Evolutionary conservation across 2,113 vertebrate species (phyloP).

Genomic region (Acanthisitta chloris): DNA sequence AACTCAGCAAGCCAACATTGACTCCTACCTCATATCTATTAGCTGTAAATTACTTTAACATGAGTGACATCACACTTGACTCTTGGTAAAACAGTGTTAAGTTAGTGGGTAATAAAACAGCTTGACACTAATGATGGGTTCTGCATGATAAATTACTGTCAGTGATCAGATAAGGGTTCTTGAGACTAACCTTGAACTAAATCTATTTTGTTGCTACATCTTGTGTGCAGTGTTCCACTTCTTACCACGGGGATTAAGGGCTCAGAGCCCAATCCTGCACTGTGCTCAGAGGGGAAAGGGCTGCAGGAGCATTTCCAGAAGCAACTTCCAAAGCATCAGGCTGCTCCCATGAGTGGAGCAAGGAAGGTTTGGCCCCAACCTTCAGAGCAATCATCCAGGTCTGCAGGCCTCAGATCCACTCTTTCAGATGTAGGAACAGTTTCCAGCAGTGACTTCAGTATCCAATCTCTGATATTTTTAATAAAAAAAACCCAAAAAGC

Average conservation of each 20-base stretch:
- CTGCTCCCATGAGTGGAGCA: background rate
- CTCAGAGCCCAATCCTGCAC: constrained; percentile 12
- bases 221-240: constrained; percentile 9
- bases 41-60: constrained; percentile 68
- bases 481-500: background rate
- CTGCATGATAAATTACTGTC: constrained; percentile 68
- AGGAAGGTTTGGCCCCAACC: background rate
- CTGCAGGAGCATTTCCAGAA: constrained; percentile 42
- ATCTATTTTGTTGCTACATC: constrained; percentile 51
- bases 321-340: constrained; percentile 13
- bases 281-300: background rate
- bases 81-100: constrained; percentile 71
- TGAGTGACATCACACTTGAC: constrained; percentile 70
- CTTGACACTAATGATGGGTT: constrained; percentile 71
- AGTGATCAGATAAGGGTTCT: constrained; percentile 68
- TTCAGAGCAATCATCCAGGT: background rate
- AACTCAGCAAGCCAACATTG: constrained; percentile 12
- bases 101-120: constrained; percentile 70
- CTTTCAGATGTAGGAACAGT: background rate
- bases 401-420: background rate
- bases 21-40: constrained; percentile 50
- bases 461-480: background rate
- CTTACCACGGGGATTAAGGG: constrained; percentile 12
- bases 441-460: constrained; percentile 33
- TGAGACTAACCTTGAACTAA: constrained; percentile 70